phyloP scores from a whole-genome alignment of 2,888 invertebrate species.

The Malthinus flaveolus region DNA sequence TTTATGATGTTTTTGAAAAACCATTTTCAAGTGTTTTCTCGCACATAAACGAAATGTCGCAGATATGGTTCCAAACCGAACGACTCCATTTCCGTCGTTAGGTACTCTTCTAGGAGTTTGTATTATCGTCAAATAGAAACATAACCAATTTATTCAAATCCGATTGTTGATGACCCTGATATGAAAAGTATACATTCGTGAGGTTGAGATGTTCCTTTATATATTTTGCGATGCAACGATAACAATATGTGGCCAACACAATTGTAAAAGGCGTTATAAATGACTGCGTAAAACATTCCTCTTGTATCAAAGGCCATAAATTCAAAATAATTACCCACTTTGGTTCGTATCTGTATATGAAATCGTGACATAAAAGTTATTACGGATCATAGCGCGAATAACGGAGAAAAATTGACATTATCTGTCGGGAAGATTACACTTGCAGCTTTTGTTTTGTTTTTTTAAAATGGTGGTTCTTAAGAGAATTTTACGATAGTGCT shows the following conservation, averaged over 20 bases:
- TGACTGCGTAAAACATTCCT: constrained; percentile 16
- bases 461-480: no score
- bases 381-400: constrained; percentile 2
- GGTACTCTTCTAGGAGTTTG: no score
- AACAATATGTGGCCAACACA: constrained; percentile 16
- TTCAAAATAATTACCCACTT: constrained; percentile 20
- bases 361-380: constrained; percentile 11
- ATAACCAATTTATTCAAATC: constrained; percentile 3
- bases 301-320: constrained; percentile 19
- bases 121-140: background rate
- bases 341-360: constrained; percentile 13
- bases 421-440: background rate
- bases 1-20: no score
- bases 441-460: no score
- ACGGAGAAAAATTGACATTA: background rate
- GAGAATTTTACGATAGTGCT: no score
- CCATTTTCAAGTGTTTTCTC: no score
- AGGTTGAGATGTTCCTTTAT: constrained; percentile 14
- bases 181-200: constrained; percentile 8
- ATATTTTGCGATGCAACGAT: constrained; percentile 13
- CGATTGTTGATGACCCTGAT: background rate
- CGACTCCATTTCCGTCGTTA: no score
- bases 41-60: no score
- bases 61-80: no score
- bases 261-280: constrained; percentile 23